A percentile compares a stretch with the other conserved stretches of the same genome.
Conservation (phyloP, 2,797 vertebrate species). For the Bovichtus diacanthus region DNA sequence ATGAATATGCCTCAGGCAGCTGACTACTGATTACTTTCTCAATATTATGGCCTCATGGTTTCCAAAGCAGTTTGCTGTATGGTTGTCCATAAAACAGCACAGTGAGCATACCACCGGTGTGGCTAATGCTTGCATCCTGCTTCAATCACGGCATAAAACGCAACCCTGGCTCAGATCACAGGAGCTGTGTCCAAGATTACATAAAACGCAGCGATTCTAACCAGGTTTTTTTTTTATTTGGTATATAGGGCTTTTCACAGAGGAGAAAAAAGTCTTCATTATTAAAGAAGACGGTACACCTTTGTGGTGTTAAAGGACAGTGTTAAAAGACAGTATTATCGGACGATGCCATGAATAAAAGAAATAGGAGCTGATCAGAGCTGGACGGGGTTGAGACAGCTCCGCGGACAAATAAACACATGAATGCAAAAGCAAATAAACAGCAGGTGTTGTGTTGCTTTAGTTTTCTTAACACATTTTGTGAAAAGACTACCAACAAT, state of each 20-base stretch:
- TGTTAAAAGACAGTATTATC: not conserved
- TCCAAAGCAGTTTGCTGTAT: constrained; percentile 60
- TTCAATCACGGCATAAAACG: constrained; percentile 57
- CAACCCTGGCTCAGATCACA: constrained; percentile 56
- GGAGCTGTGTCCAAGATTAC: constrained; percentile 27
- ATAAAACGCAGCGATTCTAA: constrained; percentile 39
- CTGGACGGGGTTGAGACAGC: constrained; percentile 13
- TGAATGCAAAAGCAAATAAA: not conserved
- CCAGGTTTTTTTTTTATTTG: constrained; percentile 13
- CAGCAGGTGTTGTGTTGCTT: not conserved
- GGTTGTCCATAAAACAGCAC: constrained; percentile 72
- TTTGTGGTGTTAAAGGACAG: not conserved
- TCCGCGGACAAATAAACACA: not conserved
- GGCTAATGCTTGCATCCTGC: constrained; percentile 65
- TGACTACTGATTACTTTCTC: constrained; percentile 81
- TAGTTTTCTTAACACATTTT: not conserved
- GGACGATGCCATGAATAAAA: not conserved
- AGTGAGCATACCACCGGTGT: constrained; percentile 62
- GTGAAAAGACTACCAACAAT: not conserved
- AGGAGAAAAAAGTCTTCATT: constrained; percentile 3
- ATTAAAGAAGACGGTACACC: constrained; percentile 8
- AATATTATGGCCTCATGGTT: constrained; percentile 79
- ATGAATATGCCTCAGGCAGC: constrained; percentile 78
- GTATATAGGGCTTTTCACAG: not conserved
- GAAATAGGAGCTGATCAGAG: not conserved